A percentile compares a stretch with the other conserved stretches of the same genome.
phyloP scores from a whole-genome alignment of 1,140 invertebrate genomes.

The Drosophila nebulosa region DNA sequence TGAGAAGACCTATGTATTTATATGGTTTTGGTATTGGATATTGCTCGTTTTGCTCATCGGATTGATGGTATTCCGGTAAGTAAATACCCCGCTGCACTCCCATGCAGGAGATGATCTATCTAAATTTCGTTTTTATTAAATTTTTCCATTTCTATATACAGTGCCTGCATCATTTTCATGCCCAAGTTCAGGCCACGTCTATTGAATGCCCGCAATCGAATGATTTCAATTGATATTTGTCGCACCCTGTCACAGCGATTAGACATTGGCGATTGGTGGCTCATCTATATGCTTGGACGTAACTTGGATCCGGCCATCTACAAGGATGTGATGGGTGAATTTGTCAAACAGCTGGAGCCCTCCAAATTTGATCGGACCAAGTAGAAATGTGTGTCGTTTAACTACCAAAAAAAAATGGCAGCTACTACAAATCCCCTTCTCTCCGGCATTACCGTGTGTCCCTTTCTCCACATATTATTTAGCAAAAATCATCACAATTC shows the following conservation, averaged over 20 bases:
- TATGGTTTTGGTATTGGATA: conserved; percentile 95
- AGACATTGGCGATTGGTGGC: conserved; percentile 95
- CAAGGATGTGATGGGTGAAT: conserved; percentile 80
- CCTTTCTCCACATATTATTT: conserved; percentile 61
- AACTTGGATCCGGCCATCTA: conserved; percentile 95
- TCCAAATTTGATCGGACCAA: conserved; percentile 71
- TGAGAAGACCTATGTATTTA: conserved; percentile 95
- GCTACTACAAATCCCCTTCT: too few relatives aligned
- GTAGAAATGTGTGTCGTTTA: conserved; percentile 31
- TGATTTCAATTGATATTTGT: conserved; percentile 88
- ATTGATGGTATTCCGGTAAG: conserved; percentile 86
- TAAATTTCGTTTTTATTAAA: background rate
- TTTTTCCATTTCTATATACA: conserved; percentile 46
- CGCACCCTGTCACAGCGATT: conserved; percentile 87
- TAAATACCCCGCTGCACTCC: too few relatives aligned
- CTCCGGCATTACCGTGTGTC: background rate
- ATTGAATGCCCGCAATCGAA: conserved; percentile 86
- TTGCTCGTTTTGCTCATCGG: conserved; percentile 85
- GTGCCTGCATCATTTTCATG: conserved; percentile 87
- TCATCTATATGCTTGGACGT: conserved; percentile 91
- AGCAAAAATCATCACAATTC: conserved; percentile 72
- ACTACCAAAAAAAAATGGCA: background rate
- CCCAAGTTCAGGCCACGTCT: conserved; percentile 88
- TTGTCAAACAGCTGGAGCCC: conserved; percentile 76
- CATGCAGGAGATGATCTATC: background rate